Conservation (phyloP, 2,888 invertebrate genomes). For the Xiphydria camelus region DNA sequence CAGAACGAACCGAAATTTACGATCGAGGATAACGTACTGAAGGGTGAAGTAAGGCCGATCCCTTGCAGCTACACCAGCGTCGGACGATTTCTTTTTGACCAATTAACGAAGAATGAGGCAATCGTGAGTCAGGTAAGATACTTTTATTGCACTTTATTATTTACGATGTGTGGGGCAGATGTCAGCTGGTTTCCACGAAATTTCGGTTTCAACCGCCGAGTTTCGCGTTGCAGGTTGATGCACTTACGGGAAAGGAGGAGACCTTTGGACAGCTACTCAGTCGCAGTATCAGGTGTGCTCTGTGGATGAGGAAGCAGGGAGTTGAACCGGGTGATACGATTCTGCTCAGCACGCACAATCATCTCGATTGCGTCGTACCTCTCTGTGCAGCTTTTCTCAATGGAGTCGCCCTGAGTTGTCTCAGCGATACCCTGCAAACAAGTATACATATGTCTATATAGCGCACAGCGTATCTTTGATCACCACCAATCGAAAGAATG, state of each 20-base stretch:
- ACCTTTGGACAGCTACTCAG: neutral
- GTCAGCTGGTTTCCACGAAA: too few relatives aligned
- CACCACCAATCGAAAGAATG: too few relatives aligned
- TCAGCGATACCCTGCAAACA: too few relatives aligned
- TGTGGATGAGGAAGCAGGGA: conserved; percentile 4
- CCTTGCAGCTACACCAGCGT: neutral
- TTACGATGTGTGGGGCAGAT: too few relatives aligned
- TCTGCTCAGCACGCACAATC: conserved; percentile 11
- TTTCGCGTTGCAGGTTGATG: too few relatives aligned
- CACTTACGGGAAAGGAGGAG: conserved; percentile 3
- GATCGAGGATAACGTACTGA: neutral
- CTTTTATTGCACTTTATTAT: too few relatives aligned
- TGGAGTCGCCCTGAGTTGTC: too few relatives aligned
- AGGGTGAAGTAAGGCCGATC: neutral
- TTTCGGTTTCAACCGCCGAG: too few relatives aligned
- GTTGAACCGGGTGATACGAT: conserved; percentile 3
- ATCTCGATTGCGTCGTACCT: too few relatives aligned
- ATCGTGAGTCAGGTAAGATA: neutral
- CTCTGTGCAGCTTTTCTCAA: too few relatives aligned
- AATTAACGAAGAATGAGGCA: neutral
- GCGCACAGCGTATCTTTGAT: too few relatives aligned
- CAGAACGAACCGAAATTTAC: neutral
- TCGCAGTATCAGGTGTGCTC: conserved; percentile 6
- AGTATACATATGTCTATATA: too few relatives aligned
- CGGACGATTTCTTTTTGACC: neutral